Base-by-base conservation (phyloP, 2,797 vertebrate genomes). In the Amblyopsis hoosieri region DNA sequence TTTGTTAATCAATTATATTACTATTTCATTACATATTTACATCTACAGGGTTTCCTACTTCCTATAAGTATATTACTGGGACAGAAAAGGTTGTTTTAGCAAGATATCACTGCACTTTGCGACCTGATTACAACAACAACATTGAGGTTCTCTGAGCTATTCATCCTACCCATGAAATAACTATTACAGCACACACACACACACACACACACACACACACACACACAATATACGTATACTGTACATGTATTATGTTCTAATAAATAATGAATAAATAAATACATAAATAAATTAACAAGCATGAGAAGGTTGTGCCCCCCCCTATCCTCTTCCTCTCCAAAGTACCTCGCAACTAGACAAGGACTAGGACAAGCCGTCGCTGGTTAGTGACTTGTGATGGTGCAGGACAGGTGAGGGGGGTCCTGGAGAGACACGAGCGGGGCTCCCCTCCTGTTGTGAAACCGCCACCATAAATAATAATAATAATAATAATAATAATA, bases 361-460 rank as follows among this genome's bases (percentile, higher is more conserved):
- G 65, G 57, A 76, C 67, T 86, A 90, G 82, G 85, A 91, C 92
- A 88, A 11, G 17, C 67, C 62, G 87, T 82, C 74, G 77, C 49
- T 66, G 86, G 89, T 89, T 90, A 91, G 91, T 94, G 89, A 90
- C 75, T 86, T 82, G 87, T 90, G 91, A 94, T 94, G 92, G 80
- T 82, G 86, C 76, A 8, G 33, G 64, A 79, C 87, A 91, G 90
- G 89, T 83, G 90, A 91, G 77, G 66, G 13, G 81, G 85, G 85
- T 85, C 87, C 92, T 93, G 88, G 91, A 88, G 90, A 90, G 88
- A 91, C 87, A 85, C 72, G 62, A 90, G 90, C 74, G 77, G 73
- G 6, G 6, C 33, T 86, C 89, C 84, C 73, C 76, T 88, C 83
- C 86, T 15, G 7, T 15, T 90, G 87, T 91, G 92, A 90, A 90